phyloP scores from a whole-genome alignment of 2,113 vertebrate species.

The Rhagologus leucostigma region DNA sequence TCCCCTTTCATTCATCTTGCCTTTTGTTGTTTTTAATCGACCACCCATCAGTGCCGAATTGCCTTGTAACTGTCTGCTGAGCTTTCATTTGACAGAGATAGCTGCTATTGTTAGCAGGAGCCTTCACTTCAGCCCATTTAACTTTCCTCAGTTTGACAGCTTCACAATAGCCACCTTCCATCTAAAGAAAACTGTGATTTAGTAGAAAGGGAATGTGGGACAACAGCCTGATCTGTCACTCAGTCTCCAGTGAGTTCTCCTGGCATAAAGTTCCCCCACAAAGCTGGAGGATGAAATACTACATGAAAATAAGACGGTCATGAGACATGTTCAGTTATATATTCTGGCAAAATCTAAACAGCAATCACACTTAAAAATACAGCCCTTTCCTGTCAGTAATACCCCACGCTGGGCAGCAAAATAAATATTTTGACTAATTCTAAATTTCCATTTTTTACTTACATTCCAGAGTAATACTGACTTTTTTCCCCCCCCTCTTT shows the following conservation, averaged over 20 bases:
- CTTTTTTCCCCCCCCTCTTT: neutral
- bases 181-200: slow-evolving; percentile 75
- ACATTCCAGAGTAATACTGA: neutral
- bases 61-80: slow-evolving; percentile 71
- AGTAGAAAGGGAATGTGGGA: slow-evolving; percentile 73
- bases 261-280: slow-evolving; percentile 46
- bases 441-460: slow-evolving; percentile 5
- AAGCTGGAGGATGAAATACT: slow-evolving; percentile 43
- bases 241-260: slow-evolving; percentile 62
- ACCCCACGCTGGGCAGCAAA: neutral
- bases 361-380: neutral
- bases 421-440: slow-evolving; percentile 25
- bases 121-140: slow-evolving; percentile 73
- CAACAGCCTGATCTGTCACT: slow-evolving; percentile 67
- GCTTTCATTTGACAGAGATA: slow-evolving; percentile 73
- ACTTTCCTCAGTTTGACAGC: slow-evolving; percentile 74
- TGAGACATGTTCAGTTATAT: slow-evolving; percentile 15
- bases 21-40: slow-evolving; percentile 73
- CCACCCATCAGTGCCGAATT: slow-evolving; percentile 70
- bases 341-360: slow-evolving; percentile 4
- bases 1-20: slow-evolving; percentile 58
- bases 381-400: neutral
- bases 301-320: slow-evolving; percentile 19
- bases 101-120: slow-evolving; percentile 71
- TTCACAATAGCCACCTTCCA: slow-evolving; percentile 76